Conservation (phyloP, 2,113 vertebrate species). For the Oceanodroma tethys region DNA sequence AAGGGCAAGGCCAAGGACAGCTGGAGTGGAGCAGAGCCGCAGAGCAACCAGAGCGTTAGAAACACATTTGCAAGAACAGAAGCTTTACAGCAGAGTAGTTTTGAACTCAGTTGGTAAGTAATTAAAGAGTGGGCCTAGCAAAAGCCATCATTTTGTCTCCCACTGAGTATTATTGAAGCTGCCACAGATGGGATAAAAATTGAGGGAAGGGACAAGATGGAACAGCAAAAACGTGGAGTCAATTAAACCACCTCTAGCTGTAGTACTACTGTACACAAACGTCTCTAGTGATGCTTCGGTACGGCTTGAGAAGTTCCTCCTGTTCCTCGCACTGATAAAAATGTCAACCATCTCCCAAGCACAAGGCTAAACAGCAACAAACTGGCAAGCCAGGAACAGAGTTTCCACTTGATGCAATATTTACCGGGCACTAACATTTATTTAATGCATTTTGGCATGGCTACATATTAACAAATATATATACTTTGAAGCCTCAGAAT, state of each 20-base stretch:
- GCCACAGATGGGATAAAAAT: neutral
- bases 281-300: neutral
- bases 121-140: neutral
- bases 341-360: neutral
- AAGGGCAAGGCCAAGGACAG: neutral
- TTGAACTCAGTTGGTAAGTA: neutral
- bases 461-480: neutral
- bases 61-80: neutral
- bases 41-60: neutral
- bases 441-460: neutral
- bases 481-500: neutral
- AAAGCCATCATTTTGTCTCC: neutral
- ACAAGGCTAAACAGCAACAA: neutral
- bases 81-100: neutral
- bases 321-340: neutral
- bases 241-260: neutral
- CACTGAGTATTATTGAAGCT: neutral
- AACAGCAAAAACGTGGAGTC: neutral
- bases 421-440: neutral
- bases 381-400: neutral
- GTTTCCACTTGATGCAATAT: neutral
- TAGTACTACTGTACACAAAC: neutral
- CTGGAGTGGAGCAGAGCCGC: neutral
- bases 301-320: neutral
- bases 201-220: neutral